These are phyloP conservation scores for Apodemia duryi DNA, from an alignment of 2,888 invertebrate species.

Conservation along the genomic window DNA sequence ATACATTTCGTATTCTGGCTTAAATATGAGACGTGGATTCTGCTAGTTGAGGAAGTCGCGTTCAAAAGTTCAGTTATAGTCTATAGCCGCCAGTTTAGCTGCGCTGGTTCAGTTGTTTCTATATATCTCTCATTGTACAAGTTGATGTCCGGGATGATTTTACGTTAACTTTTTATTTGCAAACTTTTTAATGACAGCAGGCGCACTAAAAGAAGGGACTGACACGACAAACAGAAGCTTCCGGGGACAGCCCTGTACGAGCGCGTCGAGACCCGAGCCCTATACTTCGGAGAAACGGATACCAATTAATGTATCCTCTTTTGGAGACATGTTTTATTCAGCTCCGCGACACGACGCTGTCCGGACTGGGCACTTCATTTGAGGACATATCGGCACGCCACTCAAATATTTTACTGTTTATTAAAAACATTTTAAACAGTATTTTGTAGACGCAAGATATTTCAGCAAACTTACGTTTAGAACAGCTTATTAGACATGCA, in stretches of 20 bases:
- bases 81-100: no score
- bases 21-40: no score
- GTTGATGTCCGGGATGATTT: no score
- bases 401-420: background rate
- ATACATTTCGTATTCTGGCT: no score
- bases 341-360: conserved; percentile 23
- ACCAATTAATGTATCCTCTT: conserved; percentile 60
- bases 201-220: background rate
- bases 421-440: background rate
- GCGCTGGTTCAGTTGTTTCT: no score
- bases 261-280: conserved; percentile 27
- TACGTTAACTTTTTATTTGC: no score
- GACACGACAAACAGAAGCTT: background rate
- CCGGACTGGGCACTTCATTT: conserved; percentile 16
- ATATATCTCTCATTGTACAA: no score
- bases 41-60: no score
- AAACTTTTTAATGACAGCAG: background rate
- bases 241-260: background rate
- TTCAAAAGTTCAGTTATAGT: no score
- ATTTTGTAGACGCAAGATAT: no score
- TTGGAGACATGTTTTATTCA: conserved; percentile 56
- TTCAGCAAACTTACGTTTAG: no score
- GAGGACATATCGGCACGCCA: background rate
- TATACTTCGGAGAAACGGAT: conserved; percentile 47
- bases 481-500: no score